These are phyloP conservation scores for Catharus bicknelli DNA, from an alignment of 2,113 vertebrate species.

Conservation along the genomic window DNA sequence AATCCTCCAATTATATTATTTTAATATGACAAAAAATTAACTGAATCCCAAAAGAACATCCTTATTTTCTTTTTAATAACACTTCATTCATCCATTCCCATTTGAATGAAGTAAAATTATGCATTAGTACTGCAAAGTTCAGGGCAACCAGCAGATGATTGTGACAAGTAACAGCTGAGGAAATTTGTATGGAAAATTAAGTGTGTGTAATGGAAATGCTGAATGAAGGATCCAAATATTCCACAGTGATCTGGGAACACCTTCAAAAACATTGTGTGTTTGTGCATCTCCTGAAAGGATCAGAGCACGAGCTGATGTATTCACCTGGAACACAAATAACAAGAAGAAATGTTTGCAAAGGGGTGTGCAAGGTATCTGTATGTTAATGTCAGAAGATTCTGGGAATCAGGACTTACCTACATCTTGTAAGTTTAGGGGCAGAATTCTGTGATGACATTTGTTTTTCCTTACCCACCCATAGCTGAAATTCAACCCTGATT, in stretches of 20 bases:
- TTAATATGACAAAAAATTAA: neutral
- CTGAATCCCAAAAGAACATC: neutral
- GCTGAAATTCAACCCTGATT: neutral
- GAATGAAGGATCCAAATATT: neutral
- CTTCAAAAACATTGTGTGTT: neutral
- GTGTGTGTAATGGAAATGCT: neutral
- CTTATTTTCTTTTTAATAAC: neutral
- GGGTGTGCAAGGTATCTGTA: neutral
- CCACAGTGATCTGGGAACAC: neutral
- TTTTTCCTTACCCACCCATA: neutral
- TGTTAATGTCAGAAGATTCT: neutral
- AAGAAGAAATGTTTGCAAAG: neutral
- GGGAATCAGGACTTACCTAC: neutral
- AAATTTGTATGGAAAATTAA: neutral
- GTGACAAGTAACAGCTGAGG: constrained; percentile 1
- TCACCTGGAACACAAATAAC: neutral
- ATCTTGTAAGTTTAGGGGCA: neutral
- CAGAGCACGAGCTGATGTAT: neutral
- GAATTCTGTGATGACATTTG: neutral
- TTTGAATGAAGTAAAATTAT: neutral
- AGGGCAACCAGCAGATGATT: neutral
- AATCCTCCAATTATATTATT: neutral
- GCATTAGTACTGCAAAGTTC: neutral
- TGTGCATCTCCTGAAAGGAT: neutral
- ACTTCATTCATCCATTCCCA: neutral